Conservation (phyloP, 2,797 vertebrate species). For the Momotus momota region DNA sequence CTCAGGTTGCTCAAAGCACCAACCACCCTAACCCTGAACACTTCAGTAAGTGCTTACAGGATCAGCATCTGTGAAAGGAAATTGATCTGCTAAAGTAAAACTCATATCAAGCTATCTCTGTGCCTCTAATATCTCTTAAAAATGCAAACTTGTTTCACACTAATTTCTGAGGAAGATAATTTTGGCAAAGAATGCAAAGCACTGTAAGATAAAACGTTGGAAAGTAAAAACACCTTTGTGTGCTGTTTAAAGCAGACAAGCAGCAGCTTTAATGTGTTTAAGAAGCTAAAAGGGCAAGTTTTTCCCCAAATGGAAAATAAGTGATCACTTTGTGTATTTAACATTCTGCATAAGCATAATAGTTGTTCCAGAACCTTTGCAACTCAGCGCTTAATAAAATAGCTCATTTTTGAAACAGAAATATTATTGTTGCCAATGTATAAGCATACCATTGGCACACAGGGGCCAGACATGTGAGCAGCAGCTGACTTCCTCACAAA, state of each 20-base stretch:
- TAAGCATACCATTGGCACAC: not conserved
- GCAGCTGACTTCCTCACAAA: constrained; percentile 5
- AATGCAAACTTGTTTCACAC: not conserved
- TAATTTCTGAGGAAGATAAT: not conserved
- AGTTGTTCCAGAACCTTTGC: constrained; percentile 12
- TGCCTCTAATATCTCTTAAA: not conserved
- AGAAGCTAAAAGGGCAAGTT: constrained; percentile 33
- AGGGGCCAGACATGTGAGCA: not conserved
- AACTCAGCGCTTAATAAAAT: constrained; percentile 22
- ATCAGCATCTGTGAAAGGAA: not conserved
- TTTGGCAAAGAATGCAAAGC: constrained; percentile 14
- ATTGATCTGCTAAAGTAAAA: not conserved
- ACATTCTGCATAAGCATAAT: not conserved
- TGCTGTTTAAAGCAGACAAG: constrained; percentile 16
- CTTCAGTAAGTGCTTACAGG: not conserved
- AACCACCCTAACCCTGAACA: not conserved
- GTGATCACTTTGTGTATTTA: not conserved
- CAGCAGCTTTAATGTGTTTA: constrained; percentile 24
- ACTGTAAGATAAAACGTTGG: not conserved
- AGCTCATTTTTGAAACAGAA: constrained; percentile 1
- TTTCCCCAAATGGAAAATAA: constrained; percentile 43
- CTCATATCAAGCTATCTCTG: not conserved
- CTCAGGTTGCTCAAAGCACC: not conserved
- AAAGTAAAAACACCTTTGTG: constrained; percentile 1
- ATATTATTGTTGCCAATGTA: not conserved